Evolutionary conservation across 2,888 invertebrate species (phyloP).

Genomic region (Leucoma salicis): DNA sequence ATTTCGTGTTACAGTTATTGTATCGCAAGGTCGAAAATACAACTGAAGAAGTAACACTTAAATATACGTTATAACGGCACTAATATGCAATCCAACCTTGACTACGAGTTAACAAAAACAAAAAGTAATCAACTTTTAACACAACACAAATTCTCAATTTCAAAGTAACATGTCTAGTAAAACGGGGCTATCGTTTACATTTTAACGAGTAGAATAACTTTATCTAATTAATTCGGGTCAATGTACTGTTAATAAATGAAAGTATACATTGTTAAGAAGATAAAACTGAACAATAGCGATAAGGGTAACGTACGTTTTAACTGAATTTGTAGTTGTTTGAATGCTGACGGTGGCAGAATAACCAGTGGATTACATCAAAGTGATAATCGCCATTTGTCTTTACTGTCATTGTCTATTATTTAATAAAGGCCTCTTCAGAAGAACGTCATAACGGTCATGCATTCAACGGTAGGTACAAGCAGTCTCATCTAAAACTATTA

Average conservation of each 20-base stretch:
- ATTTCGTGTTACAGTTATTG: neutral
- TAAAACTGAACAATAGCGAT: slow-evolving; percentile 31
- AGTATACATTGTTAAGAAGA: slow-evolving; percentile 32
- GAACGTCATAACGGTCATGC: too few species aligned
- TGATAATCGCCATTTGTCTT: too few species aligned
- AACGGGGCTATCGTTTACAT: slow-evolving; percentile 23
- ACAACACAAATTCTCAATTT: neutral
- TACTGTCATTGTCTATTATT: too few species aligned
- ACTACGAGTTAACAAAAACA: neutral
- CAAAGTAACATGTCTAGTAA: slow-evolving; percentile 2
- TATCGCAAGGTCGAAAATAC: neutral
- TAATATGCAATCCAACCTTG: neutral
- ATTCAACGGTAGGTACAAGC: too few species aligned
- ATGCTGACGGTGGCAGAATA: too few species aligned
- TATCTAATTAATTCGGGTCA: slow-evolving; percentile 48
- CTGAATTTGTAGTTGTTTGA: neutral
- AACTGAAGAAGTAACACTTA: neutral
- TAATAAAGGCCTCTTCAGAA: too few species aligned
- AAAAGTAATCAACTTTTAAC: slow-evolving; percentile 5
- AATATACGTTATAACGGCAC: neutral
- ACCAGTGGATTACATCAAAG: too few species aligned
- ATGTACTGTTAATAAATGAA: slow-evolving; percentile 48
- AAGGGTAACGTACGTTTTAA: slow-evolving; percentile 18
- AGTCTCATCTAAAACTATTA: too few species aligned
- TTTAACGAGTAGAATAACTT: slow-evolving; percentile 39